Percentiles rank a stretch among this genome's conserved stretches.
Conservation (phyloP, 2,113 vertebrate species). For the Pholis gunnellus region DNA sequence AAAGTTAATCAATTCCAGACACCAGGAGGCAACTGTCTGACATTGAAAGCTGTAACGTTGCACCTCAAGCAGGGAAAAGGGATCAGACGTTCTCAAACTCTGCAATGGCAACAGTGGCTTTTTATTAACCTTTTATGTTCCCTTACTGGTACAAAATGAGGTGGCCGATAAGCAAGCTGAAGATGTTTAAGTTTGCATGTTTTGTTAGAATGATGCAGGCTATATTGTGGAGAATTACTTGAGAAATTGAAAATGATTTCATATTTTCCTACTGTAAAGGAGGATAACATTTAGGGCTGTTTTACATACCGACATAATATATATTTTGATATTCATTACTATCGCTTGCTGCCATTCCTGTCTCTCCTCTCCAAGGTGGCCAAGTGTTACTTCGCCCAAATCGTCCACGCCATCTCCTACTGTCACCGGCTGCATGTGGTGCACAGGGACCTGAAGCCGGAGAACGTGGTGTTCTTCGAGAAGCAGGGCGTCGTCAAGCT, state of each 20-base stretch:
- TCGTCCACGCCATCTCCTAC: constrained; percentile 98
- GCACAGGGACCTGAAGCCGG: constrained; percentile 97
- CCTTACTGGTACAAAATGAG: background rate
- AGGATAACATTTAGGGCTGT: background rate
- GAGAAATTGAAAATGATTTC: background rate
- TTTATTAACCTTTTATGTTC: background rate
- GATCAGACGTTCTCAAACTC: background rate
- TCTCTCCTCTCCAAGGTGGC: constrained; percentile 84
- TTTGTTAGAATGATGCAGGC: background rate
- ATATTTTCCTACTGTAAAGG: background rate
- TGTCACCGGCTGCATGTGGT: constrained; percentile 98
- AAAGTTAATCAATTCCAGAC: constrained; percentile 36
- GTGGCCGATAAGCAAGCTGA: background rate
- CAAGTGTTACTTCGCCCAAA: constrained; percentile 98
- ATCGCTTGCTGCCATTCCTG: background rate
- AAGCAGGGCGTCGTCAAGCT: constrained; percentile 98
- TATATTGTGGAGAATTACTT: background rate
- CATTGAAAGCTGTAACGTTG: constrained; percentile 16
- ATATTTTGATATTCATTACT: background rate
- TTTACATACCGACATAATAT: background rate
- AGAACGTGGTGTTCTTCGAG: constrained; percentile 99
- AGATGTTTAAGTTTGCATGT: background rate
- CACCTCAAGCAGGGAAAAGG: constrained; percentile 5
- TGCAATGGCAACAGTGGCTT: background rate
- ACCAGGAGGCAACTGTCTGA: constrained; percentile 17